Percentiles rank a stretch among this genome's conserved stretches.
Evolutionary conservation across 2,888 invertebrate genomes (phyloP).

Genomic region (Pantelozetes paolii): DNA sequence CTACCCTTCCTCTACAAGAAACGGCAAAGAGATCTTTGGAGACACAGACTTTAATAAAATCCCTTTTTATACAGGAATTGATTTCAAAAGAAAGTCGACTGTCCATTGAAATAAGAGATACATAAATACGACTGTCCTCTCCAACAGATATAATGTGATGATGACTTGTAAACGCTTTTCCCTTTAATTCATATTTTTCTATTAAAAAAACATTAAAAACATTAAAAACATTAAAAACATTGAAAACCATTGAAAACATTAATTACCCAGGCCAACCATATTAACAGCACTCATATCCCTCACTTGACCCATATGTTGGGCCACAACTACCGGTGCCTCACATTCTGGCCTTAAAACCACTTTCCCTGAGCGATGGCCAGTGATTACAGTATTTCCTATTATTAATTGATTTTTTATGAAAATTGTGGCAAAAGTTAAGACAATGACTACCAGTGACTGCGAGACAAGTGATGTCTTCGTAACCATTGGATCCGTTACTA

Average conservation of each 20-base stretch:
- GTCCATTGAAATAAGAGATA: neutral
- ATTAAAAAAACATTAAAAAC: neutral
- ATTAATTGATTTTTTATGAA: neutral
- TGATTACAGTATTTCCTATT: slow-evolving; percentile 2
- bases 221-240: neutral
- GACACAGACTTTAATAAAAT: neutral
- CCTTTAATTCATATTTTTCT: slow-evolving; percentile 11
- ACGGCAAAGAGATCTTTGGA: neutral
- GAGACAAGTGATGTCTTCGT: neutral
- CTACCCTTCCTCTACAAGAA: neutral
- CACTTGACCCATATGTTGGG: neutral
- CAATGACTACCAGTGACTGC: slow-evolving; percentile 5
- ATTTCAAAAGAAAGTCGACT: neutral
- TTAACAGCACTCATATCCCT: neutral
- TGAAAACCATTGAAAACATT: neutral
- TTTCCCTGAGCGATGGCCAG: slow-evolving; percentile 20
- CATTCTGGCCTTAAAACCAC: neutral
- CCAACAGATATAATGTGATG: slow-evolving; percentile 13
- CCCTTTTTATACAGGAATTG: neutral
- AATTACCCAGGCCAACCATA: neutral
- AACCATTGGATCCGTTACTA: neutral
- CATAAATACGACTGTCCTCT: neutral
- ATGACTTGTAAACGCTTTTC: neutral
- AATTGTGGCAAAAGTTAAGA: neutral
- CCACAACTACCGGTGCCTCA: neutral